These are phyloP conservation scores for Goniozus legneri DNA, from an alignment of 1,140 invertebrate species.

Conservation along the genomic window DNA sequence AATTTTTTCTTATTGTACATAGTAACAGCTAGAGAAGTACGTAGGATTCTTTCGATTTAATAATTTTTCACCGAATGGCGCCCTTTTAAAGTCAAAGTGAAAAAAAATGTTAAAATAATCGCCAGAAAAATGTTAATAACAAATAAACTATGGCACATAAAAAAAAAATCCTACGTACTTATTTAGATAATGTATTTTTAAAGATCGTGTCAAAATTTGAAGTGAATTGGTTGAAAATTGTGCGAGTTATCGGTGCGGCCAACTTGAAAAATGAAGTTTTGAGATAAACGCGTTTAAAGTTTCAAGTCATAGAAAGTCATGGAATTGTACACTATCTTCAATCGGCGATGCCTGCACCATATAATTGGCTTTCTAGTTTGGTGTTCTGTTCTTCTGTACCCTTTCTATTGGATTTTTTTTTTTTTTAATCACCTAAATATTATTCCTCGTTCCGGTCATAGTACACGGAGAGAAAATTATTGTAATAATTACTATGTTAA, in stretches of 20 bases:
- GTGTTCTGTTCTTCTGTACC: background rate
- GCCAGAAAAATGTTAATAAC: background rate
- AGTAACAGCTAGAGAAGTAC: background rate
- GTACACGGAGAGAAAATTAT: no score
- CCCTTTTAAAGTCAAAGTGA: background rate
- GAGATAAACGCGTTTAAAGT: constrained; percentile 6
- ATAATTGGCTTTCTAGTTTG: background rate
- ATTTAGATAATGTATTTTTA: background rate
- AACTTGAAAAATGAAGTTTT: background rate
- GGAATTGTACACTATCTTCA: background rate
- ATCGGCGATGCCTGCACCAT: constrained; percentile 1
- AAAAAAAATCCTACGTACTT: constrained; percentile 1
- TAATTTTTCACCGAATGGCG: background rate
- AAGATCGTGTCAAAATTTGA: background rate
- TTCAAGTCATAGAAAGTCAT: no score
- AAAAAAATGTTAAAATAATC: background rate
- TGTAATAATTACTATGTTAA: no score
- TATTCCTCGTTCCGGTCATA: no score
- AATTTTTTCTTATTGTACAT: background rate
- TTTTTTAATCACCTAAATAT: no score
- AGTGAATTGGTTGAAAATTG: background rate
- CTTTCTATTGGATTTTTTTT: no score
- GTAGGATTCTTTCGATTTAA: background rate
- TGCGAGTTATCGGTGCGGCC: background rate
- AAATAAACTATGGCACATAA: background rate